Percentiles rank a stretch among this genome's conserved stretches.
Evolutionary conservation across 2,797 vertebrate species (phyloP).

Genomic region (Halcyon leucocephala): DNA sequence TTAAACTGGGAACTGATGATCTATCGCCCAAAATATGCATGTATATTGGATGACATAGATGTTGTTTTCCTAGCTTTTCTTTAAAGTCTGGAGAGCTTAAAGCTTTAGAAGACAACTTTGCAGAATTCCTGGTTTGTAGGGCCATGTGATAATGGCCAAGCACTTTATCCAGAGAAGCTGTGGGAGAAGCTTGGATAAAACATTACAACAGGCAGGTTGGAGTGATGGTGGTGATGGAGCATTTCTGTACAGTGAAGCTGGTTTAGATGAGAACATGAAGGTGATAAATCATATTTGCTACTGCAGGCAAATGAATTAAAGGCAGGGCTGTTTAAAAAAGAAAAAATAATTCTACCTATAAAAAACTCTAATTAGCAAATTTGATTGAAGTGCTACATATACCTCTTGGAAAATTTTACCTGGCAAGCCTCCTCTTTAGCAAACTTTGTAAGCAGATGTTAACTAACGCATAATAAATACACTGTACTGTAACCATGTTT

Average conservation of each 20-base stretch:
- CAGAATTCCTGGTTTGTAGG: neutral
- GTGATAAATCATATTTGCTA: neutral
- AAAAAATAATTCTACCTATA: neutral
- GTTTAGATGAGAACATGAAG: neutral
- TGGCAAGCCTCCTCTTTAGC: neutral
- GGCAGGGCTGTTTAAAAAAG: neutral
- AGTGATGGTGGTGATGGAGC: neutral
- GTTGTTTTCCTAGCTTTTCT: neutral
- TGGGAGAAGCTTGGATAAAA: neutral
- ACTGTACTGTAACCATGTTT: neutral
- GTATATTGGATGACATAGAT: neutral
- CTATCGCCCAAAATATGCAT: neutral
- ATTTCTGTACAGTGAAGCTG: neutral
- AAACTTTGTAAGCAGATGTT: neutral
- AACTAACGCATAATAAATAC: neutral
- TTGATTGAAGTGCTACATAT: neutral
- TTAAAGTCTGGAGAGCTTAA: neutral
- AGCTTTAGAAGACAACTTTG: neutral
- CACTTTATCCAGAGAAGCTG: neutral
- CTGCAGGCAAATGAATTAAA: neutral
- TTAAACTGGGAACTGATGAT: neutral
- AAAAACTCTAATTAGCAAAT: neutral
- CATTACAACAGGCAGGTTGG: fast-evolving
- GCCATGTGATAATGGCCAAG: neutral
- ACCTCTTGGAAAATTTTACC: neutral